phyloP scores from a whole-genome alignment of 1,140 invertebrate genomes.

The Drosophila pallidifrons region DNA sequence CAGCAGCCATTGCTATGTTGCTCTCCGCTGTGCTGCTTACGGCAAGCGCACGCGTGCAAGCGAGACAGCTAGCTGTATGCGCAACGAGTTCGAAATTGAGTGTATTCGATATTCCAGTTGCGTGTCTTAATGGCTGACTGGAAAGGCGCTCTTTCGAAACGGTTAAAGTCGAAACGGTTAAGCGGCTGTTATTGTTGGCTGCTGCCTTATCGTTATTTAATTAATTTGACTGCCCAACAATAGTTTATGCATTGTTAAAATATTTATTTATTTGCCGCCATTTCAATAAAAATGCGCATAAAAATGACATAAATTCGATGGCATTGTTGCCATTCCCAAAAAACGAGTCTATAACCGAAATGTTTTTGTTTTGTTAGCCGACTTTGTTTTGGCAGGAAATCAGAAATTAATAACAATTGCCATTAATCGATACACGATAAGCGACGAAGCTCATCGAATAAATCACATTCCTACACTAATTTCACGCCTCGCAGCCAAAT shows the following conservation, averaged over 20 bases:
- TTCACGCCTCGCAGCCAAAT: constrained; percentile 18
- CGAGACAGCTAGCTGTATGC: constrained; percentile 18
- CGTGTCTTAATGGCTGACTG: constrained; percentile 73
- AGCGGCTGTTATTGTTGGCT: constrained; percentile 20
- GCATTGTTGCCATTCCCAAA: constrained; percentile 27
- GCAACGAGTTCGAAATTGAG: constrained; percentile 57
- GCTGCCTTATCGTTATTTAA: constrained; percentile 40
- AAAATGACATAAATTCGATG: constrained; percentile 63
- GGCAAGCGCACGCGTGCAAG: constrained; percentile 29
- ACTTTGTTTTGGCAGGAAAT: constrained; percentile 23
- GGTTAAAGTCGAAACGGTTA: constrained; percentile 63
- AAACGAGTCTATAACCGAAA: constrained; percentile 46
- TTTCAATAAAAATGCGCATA: constrained; percentile 72
- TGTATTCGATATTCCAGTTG: constrained; percentile 63
- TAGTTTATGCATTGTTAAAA: constrained; percentile 41
- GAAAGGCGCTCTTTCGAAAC: constrained; percentile 39
- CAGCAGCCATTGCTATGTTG: constrained; percentile 72
- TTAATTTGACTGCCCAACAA: constrained; percentile 43
- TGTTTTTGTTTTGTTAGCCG: neutral
- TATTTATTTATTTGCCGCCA: constrained; percentile 64
- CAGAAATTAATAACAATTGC: constrained; percentile 16
- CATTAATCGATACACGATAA: constrained; percentile 10
- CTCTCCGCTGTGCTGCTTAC: constrained; percentile 25
- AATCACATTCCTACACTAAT: constrained; percentile 21
- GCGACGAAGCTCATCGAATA: constrained; percentile 8